Percentiles rank a stretch among this genome's conserved stretches.
Evolutionary conservation across 2,113 vertebrate species (phyloP).

Genomic region (Pluvianellus socialis): DNA sequence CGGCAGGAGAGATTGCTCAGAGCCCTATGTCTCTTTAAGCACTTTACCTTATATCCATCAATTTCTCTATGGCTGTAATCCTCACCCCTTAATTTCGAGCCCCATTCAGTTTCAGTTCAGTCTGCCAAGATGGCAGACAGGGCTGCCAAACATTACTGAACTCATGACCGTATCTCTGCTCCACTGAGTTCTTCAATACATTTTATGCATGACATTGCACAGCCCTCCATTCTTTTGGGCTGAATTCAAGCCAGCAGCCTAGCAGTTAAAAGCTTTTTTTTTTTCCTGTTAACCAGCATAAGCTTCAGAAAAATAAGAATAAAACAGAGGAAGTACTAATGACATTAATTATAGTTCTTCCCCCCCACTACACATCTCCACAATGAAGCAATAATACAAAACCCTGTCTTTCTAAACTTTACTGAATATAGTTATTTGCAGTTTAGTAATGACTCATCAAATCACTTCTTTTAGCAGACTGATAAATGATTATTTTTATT

Average conservation of each 20-base stretch:
- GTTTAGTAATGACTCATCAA: not conserved
- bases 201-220: not conserved
- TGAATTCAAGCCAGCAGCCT: not conserved
- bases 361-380: not conserved
- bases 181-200: not conserved
- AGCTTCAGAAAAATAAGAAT: not conserved
- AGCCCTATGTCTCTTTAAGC: not conserved
- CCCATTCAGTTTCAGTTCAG: not conserved
- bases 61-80: not conserved
- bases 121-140: not conserved
- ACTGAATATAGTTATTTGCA: conserved; percentile 10
- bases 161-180: not conserved
- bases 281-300: not conserved
- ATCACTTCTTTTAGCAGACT: not conserved
- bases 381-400: conserved; percentile 22
- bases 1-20: not conserved
- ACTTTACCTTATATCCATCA: not conserved
- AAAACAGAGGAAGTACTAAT: not conserved
- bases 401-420: not conserved
- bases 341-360: conserved; percentile 26
- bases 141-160: not conserved
- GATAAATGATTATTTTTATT: not conserved
- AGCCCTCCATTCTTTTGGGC: not conserved
- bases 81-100: not conserved
- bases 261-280: not conserved